Conservation (phyloP, 2,113 vertebrate species). For the Chrysemys picta region DNA sequence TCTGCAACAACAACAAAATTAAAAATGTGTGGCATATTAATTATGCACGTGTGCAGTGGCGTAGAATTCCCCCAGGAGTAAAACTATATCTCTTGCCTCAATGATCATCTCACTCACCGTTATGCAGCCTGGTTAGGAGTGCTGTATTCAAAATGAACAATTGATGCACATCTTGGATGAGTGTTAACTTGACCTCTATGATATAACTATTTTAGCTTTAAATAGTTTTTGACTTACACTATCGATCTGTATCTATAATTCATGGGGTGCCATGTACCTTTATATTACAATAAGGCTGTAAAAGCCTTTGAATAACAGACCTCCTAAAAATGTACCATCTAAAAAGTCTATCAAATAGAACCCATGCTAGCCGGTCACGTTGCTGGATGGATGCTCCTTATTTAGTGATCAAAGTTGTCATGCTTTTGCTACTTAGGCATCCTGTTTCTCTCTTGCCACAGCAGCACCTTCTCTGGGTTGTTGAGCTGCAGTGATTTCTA, state of each 20-base stretch:
- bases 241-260: slow-evolving; percentile 40
- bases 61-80: too few species aligned
- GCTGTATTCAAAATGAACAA: neutral
- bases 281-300: slow-evolving; percentile 14
- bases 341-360: slow-evolving; percentile 35
- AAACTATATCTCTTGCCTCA: neutral
- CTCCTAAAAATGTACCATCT: slow-evolving; percentile 33
- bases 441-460: slow-evolving; percentile 1
- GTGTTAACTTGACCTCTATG: slow-evolving; percentile 9
- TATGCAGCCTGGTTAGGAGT: neutral
- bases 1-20: too few species aligned
- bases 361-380: neutral
- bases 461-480: neutral
- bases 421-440: slow-evolving; percentile 35
- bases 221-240: neutral
- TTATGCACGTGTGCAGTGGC: too few species aligned
- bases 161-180: neutral
- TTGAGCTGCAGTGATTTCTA: slow-evolving; percentile 34
- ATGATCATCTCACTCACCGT: neutral
- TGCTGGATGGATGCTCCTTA: neutral
- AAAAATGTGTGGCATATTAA: too few species aligned
- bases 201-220: slow-evolving; percentile 13
- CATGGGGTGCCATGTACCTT: neutral
- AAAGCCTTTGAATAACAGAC: slow-evolving; percentile 27
- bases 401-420: slow-evolving; percentile 10